These are phyloP conservation scores for Mus caroli DNA, from an alignment of 2,797 vertebrate genomes.

Conservation along the genomic window DNA sequence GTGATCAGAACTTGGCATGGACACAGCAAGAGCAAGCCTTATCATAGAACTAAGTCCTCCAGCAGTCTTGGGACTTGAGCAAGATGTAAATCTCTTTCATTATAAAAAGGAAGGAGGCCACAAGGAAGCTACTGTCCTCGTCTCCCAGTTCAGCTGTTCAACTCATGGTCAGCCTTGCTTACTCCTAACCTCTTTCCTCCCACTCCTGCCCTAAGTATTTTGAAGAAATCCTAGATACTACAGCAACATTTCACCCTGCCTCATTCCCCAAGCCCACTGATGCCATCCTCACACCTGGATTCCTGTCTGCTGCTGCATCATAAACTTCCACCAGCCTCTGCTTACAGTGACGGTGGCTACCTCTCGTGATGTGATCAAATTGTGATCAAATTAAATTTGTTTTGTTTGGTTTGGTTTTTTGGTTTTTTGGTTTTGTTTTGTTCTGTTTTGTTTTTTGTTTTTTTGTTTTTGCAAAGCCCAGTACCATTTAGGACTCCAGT, in stretches of 20 bases:
- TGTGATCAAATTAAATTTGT: slow-evolving; percentile 1
- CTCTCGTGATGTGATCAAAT: slow-evolving; percentile 12
- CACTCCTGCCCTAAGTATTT: neutral
- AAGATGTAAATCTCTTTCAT: neutral
- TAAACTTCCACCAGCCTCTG: too few species aligned
- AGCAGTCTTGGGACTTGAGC: neutral
- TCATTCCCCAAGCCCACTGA: neutral
- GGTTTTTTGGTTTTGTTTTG: neutral
- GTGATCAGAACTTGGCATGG: neutral
- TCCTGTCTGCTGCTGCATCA: neutral
- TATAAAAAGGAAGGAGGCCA: neutral
- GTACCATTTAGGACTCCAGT: neutral
- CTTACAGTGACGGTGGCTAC: neutral
- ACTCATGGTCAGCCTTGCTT: neutral
- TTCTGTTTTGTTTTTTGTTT: neutral
- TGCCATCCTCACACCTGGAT: neutral
- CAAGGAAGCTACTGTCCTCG: neutral
- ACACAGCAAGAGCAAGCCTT: neutral
- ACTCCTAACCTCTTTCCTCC: neutral
- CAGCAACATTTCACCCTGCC: neutral
- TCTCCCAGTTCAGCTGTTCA: neutral
- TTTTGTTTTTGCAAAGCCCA: neutral
- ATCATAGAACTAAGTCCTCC: neutral
- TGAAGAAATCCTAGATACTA: neutral
- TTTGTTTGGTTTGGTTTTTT: neutral